Percentiles rank a stretch among this genome's conserved stretches.
Conservation (phyloP, 1,140 invertebrate species). For the Maniola jurtina region DNA sequence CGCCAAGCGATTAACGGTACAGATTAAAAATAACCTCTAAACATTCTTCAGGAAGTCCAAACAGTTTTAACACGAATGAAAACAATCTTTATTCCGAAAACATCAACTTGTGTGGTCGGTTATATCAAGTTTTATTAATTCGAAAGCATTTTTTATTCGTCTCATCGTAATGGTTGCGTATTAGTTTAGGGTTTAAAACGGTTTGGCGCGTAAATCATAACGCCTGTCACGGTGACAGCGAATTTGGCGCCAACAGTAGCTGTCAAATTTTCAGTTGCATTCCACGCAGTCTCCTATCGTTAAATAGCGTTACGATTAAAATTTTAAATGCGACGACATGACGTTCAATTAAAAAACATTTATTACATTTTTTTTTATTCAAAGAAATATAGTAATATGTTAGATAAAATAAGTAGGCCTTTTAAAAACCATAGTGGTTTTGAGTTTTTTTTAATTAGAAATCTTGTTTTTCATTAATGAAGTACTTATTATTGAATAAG, state of each 20-base stretch:
- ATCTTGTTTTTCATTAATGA: too few relatives aligned
- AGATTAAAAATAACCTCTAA: constrained; percentile 43
- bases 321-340: background rate
- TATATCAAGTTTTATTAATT: constrained; percentile 59
- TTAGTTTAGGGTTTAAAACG: constrained; percentile 43
- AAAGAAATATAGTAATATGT: too few relatives aligned
- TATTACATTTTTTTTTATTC: too few relatives aligned
- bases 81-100: constrained; percentile 41
- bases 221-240: constrained; percentile 51
- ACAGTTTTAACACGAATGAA: constrained; percentile 39
- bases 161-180: constrained; percentile 40
- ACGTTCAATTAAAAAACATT: too few relatives aligned
- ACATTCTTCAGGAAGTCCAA: constrained; percentile 38
- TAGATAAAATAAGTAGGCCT: too few relatives aligned
- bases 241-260: constrained; percentile 58
- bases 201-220: constrained; percentile 51
- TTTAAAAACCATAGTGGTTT: too few relatives aligned
- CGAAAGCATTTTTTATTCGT: constrained; percentile 48
- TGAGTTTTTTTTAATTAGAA: too few relatives aligned
- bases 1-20: constrained; percentile 25
- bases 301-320: background rate
- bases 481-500: too few relatives aligned
- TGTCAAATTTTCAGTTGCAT: constrained; percentile 34
- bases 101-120: constrained; percentile 49
- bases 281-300: background rate